Evolutionary conservation across 2,797 vertebrate genomes (phyloP).

Genomic region (Clamator glandarius): DNA sequence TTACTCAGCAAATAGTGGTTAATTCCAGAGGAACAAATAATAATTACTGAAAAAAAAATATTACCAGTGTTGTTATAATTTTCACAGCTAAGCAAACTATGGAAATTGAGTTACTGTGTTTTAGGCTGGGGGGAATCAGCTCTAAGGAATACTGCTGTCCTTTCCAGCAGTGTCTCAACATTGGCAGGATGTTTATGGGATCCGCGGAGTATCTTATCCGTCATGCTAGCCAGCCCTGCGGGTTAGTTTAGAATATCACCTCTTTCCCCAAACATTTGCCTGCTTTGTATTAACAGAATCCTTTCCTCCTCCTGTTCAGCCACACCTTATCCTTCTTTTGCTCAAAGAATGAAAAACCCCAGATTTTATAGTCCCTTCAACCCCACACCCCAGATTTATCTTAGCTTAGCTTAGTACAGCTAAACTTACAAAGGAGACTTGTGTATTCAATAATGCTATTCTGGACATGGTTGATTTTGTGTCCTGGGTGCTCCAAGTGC

Average conservation of each 20-base stretch:
- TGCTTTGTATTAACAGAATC: conserved; percentile 57
- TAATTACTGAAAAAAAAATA: not conserved
- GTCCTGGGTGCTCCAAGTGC: not conserved
- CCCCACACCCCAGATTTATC: not conserved
- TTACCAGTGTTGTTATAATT: not conserved
- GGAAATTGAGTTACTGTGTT: conserved; percentile 1
- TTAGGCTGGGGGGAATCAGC: not conserved
- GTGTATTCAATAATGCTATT: not conserved
- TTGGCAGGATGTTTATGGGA: conserved; percentile 62
- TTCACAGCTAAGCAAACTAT: not conserved
- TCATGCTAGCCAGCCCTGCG: not conserved
- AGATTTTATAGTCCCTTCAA: not conserved
- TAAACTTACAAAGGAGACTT: not conserved
- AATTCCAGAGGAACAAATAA: not conserved
- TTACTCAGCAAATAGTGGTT: not conserved
- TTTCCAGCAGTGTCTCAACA: conserved; percentile 28
- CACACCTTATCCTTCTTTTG: conserved; percentile 44
- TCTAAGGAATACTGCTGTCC: not conserved
- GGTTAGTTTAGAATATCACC: conserved; percentile 57
- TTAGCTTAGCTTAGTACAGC: not conserved
- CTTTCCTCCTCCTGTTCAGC: conserved; percentile 62
- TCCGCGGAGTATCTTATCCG: conserved; percentile 33
- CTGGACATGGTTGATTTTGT: not conserved
- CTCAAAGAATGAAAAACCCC: not conserved
- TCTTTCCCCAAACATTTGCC: conserved; percentile 59